Evolutionary conservation across 2,888 invertebrate species (phyloP).

Genomic region (Laspeyria flexula): DNA sequence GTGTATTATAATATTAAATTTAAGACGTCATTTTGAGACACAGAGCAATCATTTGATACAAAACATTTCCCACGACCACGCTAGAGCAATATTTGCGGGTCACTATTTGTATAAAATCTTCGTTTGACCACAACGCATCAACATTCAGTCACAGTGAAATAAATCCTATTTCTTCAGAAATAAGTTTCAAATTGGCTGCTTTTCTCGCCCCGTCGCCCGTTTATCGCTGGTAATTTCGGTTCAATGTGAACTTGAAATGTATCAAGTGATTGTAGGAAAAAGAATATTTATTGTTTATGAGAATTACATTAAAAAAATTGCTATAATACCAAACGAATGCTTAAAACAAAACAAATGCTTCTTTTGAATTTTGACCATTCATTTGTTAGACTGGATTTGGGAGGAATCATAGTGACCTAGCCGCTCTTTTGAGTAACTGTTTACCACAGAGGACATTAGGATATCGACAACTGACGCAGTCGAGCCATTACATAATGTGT

Average conservation of each 20-base stretch:
- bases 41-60: constrained; percentile 31
- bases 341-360: too few relatives aligned
- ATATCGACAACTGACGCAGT: too few relatives aligned
- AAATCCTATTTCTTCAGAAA: not conserved
- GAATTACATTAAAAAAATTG: too few relatives aligned
- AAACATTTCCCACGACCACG: constrained; percentile 37
- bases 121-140: constrained; percentile 34
- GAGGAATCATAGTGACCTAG: too few relatives aligned
- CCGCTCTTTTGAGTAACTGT: too few relatives aligned
- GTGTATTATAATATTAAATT: not conserved
- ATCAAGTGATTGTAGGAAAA: not conserved
- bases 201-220: not conserved
- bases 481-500: too few relatives aligned
- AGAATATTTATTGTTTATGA: not conserved
- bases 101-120: constrained; percentile 24
- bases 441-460: too few relatives aligned
- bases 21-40: not conserved
- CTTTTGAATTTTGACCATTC: too few relatives aligned
- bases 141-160: not conserved
- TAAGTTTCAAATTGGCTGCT: constrained; percentile 3
- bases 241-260: not conserved
- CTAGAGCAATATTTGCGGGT: constrained; percentile 34
- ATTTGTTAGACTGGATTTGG: too few relatives aligned
- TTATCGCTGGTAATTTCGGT: not conserved
- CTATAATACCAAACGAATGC: too few relatives aligned